phyloP scores from a whole-genome alignment of 2,797 vertebrate genomes.

The Enteromius argenteus region DNA sequence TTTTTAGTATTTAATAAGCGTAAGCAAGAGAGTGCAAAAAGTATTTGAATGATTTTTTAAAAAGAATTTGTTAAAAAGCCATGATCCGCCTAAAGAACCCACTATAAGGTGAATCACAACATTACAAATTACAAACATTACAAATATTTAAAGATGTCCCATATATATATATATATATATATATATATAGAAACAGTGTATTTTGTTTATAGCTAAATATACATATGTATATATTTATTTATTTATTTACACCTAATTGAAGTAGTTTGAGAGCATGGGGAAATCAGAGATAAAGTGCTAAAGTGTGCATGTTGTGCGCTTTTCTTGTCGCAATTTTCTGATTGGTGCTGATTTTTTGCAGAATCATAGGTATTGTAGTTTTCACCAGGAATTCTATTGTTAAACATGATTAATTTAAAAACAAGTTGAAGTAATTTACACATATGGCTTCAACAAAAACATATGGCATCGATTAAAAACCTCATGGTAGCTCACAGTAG shows the following conservation, averaged over 20 bases:
- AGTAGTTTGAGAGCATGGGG: neutral
- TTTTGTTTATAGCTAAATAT: too few species aligned
- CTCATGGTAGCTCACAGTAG: neutral
- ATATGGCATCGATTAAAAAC: neutral
- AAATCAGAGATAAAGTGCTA: neutral
- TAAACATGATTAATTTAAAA: neutral
- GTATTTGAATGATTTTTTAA: neutral
- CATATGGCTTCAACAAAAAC: neutral
- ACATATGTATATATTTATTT: too few species aligned
- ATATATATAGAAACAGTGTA: too few species aligned
- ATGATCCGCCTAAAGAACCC: too few species aligned
- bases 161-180: too few species aligned
- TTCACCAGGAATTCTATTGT: neutral
- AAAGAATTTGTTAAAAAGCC: neutral
- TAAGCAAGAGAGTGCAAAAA: neutral
- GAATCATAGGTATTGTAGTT: neutral
- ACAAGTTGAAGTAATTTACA: neutral
- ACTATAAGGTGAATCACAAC: too few species aligned
- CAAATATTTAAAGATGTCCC: too few species aligned
- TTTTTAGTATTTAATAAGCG: neutral
- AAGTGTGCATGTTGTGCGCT: neutral
- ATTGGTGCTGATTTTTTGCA: neutral
- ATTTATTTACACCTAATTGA: too few species aligned
- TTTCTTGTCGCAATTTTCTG: neutral
- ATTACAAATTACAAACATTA: too few species aligned